Percentiles rank a stretch among this genome's conserved stretches.
phyloP scores from a whole-genome alignment of 64 coral and sea anemone species.

The Dendronephthya gigantea region DNA sequence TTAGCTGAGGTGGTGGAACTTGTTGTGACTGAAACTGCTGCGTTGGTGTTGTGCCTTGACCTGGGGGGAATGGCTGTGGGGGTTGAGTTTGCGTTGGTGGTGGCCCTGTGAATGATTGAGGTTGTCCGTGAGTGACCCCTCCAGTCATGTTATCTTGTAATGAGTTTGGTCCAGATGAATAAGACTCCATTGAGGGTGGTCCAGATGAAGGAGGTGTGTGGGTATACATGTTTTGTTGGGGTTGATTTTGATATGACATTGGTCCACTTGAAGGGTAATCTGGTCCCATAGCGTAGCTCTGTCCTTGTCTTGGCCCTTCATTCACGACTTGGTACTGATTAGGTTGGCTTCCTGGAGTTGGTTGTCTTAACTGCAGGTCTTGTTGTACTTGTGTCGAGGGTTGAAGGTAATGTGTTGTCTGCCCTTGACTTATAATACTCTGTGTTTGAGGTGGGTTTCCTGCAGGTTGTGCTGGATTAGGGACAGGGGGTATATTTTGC shows the following conservation, averaged over 20 bases:
- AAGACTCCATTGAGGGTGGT: not conserved
- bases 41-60: not conserved
- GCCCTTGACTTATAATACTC: not conserved
- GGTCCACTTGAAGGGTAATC: not conserved
- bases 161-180: not conserved
- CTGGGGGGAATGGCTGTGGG: constrained; percentile 12
- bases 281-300: not conserved
- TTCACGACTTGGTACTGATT: not conserved
- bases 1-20: not conserved
- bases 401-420: constrained; percentile 10
- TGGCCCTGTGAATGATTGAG: not conserved
- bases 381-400: constrained; percentile 23
- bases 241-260: not conserved
- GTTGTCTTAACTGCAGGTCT: not conserved
- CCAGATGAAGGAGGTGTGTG: not conserved
- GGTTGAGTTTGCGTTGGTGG: constrained; percentile 17
- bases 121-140: not conserved
- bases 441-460: constrained; percentile 1
- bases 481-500: constrained; percentile 10
- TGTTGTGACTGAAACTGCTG: constrained; percentile 1
- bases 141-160: not conserved
- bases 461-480: constrained; percentile 28
- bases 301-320: not conserved
- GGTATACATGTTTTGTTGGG: not conserved
- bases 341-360: not conserved